Base-by-base conservation (phyloP, 2,888 invertebrate genomes). In the Drosophila recens region DNA sequence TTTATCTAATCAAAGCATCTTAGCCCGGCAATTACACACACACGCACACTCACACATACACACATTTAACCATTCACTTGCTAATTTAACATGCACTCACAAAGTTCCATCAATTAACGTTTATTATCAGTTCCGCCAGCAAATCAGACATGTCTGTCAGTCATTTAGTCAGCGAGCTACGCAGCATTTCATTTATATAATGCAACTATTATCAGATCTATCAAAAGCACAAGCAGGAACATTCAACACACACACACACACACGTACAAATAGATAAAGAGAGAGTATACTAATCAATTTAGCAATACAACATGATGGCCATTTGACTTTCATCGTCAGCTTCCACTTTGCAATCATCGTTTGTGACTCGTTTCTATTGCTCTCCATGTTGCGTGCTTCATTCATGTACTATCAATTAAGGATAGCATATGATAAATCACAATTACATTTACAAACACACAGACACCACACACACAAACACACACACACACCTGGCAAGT, bases 51-150 rank as follows among this genome's bases (percentile, higher is more conserved):
- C 61, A 67, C 38, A 48, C 59, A 30, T 15, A 30, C 42, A 63
- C 34, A 62, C 54, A 67, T n/a, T 46, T 48, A 76, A 23, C 58
- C 38, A 59, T 67, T 67, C 59, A 71, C 17, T 57, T 48, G 38
- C 66, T 62, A 69, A 69, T 67, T 68, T 78, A 63, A 71, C 61
- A 68, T 71, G 77, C 74, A 73, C 70, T 52, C 75, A 74, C 72
- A 80, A 83, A 79, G 72, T 77, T 69, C 72, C 80, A 81, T 87
- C 80, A 85, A 88, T 87, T 87, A 87, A 76, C 73, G 74, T 73
- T 80, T 65, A 78, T 82, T 79, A 86, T 78, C 72, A 70, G 65
- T n/a, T 27, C 51, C 20, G 49, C 20, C 33, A 36, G 42, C 20
- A 45, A 69, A 46, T 42, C 62, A 57, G 48, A 42, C 46, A 61